Conservation (phyloP, 1,140 invertebrate genomes). For the Heliconius hewitsoni region DNA sequence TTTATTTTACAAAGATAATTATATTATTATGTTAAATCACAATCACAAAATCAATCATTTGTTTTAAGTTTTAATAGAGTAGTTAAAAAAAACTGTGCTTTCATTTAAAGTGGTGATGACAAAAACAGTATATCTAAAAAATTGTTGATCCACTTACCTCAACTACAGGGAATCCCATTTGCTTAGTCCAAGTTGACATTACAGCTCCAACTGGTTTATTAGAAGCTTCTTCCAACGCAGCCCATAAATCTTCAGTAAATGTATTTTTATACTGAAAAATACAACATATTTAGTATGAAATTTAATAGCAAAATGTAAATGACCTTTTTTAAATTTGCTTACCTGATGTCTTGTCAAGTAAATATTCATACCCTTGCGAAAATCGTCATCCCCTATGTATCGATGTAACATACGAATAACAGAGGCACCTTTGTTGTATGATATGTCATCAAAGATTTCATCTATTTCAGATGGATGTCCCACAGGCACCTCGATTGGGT, state of each 20-base stretch:
- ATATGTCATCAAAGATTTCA: slow-evolving; percentile 97
- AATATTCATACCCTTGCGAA: slow-evolving; percentile 96
- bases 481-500: slow-evolving; percentile 95
- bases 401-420: slow-evolving; percentile 98
- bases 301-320: background rate
- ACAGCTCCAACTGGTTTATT: slow-evolving; percentile 94
- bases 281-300: background rate
- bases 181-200: slow-evolving; percentile 97
- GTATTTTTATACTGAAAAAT: slow-evolving; percentile 85
- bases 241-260: slow-evolving; percentile 97
- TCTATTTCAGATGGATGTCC: slow-evolving; percentile 95
- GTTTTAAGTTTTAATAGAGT: too few species aligned
- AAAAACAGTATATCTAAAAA: background rate
- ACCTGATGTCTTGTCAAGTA: slow-evolving; percentile 93
- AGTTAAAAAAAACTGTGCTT: too few species aligned
- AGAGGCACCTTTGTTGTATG: slow-evolving; percentile 95
- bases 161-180: slow-evolving; percentile 94
- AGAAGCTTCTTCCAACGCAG: slow-evolving; percentile 92
- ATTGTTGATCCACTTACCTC: slow-evolving; percentile 55
- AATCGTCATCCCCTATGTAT: slow-evolving; percentile 96
- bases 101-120: too few species aligned
- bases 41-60: too few species aligned
- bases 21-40: too few species aligned
- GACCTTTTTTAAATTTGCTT: slow-evolving; percentile 11
- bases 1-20: too few species aligned